Evolutionary conservation across 1,140 invertebrate genomes (phyloP).

Genomic region (Psix sp.): DNA sequence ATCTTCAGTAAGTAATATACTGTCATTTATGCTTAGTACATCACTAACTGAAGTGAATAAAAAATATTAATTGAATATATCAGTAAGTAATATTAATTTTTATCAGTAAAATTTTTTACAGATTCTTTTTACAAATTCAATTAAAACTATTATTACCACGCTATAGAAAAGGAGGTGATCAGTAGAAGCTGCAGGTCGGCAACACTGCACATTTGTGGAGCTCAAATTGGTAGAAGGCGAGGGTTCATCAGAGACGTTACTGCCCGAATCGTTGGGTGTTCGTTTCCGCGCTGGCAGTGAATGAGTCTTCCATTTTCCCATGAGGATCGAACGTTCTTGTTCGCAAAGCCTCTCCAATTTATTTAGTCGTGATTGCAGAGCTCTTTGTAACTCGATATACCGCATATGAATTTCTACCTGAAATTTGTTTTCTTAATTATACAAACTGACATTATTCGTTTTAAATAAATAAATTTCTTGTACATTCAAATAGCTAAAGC

Average conservation of each 20-base stretch:
- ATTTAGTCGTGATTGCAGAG: slow-evolving; percentile 89
- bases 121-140: too few species aligned
- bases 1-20: too few species aligned
- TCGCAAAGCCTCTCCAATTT: slow-evolving; percentile 90
- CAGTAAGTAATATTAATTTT: too few species aligned
- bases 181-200: slow-evolving; percentile 72
- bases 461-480: too few species aligned
- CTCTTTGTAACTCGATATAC: slow-evolving; percentile 91
- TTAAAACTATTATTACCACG: slow-evolving; percentile 61
- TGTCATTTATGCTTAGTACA: too few species aligned
- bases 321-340: slow-evolving; percentile 88
- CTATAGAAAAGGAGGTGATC: slow-evolving; percentile 74
- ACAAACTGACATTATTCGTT: too few species aligned
- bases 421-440: slow-evolving; percentile 21
- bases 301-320: slow-evolving; percentile 92
- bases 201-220: slow-evolving; percentile 69
- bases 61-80: too few species aligned
- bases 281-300: slow-evolving; percentile 89
- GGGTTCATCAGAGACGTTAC: slow-evolving; percentile 69
- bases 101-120: too few species aligned
- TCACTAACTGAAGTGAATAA: too few species aligned
- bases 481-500: too few species aligned
- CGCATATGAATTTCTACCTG: slow-evolving; percentile 92
- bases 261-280: slow-evolving; percentile 66
- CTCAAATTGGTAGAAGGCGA: slow-evolving; percentile 77